Evolutionary conservation across 2,888 invertebrate species (phyloP).

Genomic region (Baronia brevicornis): DNA sequence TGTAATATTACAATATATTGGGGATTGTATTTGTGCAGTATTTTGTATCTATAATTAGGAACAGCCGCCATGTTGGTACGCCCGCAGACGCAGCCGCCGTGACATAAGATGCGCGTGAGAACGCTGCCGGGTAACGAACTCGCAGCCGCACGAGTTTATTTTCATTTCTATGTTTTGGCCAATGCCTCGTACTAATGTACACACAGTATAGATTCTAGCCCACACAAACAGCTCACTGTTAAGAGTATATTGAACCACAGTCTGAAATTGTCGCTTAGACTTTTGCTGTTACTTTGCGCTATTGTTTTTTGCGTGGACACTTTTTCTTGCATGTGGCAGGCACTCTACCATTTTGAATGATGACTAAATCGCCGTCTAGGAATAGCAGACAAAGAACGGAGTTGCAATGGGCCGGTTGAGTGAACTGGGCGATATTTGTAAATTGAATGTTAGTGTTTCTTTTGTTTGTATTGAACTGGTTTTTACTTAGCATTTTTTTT

Average conservation of each 20-base stretch:
- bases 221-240: conserved; percentile 18
- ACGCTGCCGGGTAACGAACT: conserved; percentile 56
- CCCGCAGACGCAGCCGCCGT: conserved; percentile 29
- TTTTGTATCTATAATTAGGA: conserved; percentile 1
- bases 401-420: conserved; percentile 37
- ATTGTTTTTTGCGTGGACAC: conserved; percentile 9
- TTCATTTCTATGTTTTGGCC: conserved; percentile 48
- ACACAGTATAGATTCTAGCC: conserved; percentile 10
- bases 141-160: conserved; percentile 41
- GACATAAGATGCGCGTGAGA: conserved; percentile 51
- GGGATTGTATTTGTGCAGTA: too few relatives aligned
- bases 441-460: neutral
- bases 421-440: conserved; percentile 26
- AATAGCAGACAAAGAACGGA: conserved; percentile 32
- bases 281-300: conserved; percentile 27
- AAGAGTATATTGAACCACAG: conserved; percentile 23
- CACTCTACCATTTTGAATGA: conserved; percentile 27
- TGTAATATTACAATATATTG: too few relatives aligned
- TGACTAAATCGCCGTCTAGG: conserved; percentile 30
- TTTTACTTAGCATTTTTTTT: neutral
- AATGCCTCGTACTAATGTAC: conserved; percentile 22
- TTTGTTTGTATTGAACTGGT: neutral
- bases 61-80: conserved; percentile 13
- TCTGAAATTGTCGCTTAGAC: conserved; percentile 20
- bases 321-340: conserved; percentile 29